Percentiles rank a stretch among this genome's conserved stretches.
Evolutionary conservation across 2,888 invertebrate genomes (phyloP).

Genomic region (Drosophila buzzatii): DNA sequence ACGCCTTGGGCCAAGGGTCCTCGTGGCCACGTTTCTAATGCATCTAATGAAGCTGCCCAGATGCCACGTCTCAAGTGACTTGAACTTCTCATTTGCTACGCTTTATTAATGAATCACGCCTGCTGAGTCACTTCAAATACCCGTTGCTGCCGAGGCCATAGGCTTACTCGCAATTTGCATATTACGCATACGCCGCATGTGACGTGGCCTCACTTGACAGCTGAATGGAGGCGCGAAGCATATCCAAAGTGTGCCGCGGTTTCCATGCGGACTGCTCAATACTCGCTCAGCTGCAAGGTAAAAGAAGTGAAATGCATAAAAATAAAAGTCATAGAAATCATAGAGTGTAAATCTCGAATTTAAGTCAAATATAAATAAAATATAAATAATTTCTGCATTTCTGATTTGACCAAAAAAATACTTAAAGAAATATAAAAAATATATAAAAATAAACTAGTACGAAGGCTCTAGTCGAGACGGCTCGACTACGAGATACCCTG

Average conservation of each 20-base stretch:
- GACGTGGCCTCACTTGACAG: conserved; percentile 14
- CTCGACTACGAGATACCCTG: too few species aligned
- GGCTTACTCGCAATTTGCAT: conserved; percentile 43
- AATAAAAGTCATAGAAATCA: neutral
- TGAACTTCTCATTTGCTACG: neutral
- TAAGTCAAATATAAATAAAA: neutral
- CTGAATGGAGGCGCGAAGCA: conserved; percentile 20
- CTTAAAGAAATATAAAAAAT: too few species aligned
- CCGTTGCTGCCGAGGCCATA: neutral
- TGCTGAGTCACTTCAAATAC: conserved; percentile 32
- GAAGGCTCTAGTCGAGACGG: too few species aligned
- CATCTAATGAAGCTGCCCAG: conserved; percentile 39
- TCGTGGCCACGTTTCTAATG: conserved; percentile 16
- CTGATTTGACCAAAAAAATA: too few species aligned
- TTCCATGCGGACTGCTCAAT: neutral
- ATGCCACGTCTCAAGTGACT: conserved; percentile 16
- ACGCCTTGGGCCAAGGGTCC: conserved; percentile 32
- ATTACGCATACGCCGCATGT: conserved; percentile 53
- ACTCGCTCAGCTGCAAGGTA: neutral
- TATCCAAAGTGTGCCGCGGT: neutral
- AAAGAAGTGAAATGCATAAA: neutral
- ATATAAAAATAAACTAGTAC: too few species aligned
- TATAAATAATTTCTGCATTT: too few species aligned
- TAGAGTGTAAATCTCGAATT: neutral
- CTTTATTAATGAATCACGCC: conserved; percentile 35